These are phyloP conservation scores for Scaptomyza caliginosa DNA, from an alignment of 2,888 invertebrate species.

Conservation along the genomic window DNA sequence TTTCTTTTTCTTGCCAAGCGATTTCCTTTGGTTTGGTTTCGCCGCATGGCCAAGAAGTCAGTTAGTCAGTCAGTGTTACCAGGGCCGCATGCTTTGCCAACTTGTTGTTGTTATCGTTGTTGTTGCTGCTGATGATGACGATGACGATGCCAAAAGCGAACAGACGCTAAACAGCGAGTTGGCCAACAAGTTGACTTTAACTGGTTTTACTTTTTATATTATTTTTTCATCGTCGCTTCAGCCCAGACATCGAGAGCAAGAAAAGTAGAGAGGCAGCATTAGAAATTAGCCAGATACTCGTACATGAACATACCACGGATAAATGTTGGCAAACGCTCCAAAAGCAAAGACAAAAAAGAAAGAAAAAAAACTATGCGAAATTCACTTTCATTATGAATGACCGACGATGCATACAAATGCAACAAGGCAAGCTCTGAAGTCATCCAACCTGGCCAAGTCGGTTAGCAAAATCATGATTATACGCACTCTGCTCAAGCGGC, in stretches of 20 bases:
- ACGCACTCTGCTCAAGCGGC: conserved; percentile 39
- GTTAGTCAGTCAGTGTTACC: conserved; percentile 65
- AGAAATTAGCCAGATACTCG: conserved; percentile 69
- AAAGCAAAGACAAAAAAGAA: conserved; percentile 1
- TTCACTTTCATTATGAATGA: conserved; percentile 83
- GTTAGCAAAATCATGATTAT: conserved; percentile 64
- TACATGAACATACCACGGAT: conserved; percentile 29
- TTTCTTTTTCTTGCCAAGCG: conserved; percentile 51
- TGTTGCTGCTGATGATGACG: conserved; percentile 53
- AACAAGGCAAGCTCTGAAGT: conserved; percentile 46
- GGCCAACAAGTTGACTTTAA: conserved; percentile 62
- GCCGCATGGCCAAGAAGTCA: conserved; percentile 65
- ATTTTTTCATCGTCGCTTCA: neutral
- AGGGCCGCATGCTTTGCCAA: conserved; percentile 37
- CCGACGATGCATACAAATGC: conserved; percentile 77
- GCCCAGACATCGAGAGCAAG: conserved; percentile 13
- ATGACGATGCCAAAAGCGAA: conserved; percentile 69
- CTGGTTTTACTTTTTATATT: conserved; percentile 51
- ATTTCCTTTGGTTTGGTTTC: conserved; percentile 50
- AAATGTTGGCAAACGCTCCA: conserved; percentile 42
- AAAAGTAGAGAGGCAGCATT: conserved; percentile 47
- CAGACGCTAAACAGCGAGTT: conserved; percentile 32
- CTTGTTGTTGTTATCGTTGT: conserved; percentile 43
- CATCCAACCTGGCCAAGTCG: conserved; percentile 73
- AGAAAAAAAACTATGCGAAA: conserved; percentile 69